These are phyloP conservation scores for Mycetomoellerius zeteki DNA, from an alignment of 1,140 invertebrate species.

Conservation along the genomic window DNA sequence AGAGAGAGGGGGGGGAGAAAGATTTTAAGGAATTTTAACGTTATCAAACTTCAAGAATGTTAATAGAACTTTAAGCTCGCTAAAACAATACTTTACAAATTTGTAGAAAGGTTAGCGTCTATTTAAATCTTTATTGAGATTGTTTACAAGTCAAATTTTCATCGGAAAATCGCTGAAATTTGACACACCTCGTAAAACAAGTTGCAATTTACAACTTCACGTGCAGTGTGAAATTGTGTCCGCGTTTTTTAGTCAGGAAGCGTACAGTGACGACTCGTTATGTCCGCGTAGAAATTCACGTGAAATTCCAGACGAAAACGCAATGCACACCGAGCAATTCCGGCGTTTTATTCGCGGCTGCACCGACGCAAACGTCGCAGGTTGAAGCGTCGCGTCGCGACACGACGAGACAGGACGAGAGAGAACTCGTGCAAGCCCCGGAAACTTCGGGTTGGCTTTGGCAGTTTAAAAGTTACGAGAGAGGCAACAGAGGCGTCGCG, in stretches of 20 bases:
- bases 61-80: background rate
- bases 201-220: constrained; percentile 20
- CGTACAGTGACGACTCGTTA: constrained; percentile 31
- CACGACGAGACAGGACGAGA: background rate
- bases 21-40: background rate
- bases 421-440: constrained; percentile 45
- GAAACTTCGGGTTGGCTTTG: constrained; percentile 75
- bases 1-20: no score
- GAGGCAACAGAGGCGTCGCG: constrained; percentile 57
- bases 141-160: background rate
- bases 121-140: background rate
- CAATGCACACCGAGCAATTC: constrained; percentile 49
- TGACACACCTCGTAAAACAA: constrained; percentile 13
- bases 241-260: constrained; percentile 24
- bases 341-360: constrained; percentile 48
- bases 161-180: background rate
- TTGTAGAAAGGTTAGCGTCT: no score
- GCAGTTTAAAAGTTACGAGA: constrained; percentile 78
- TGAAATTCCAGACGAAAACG: constrained; percentile 48
- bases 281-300: constrained; percentile 45
- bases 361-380: constrained; percentile 11
- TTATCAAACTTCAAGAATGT: background rate
- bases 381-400: constrained; percentile 5
- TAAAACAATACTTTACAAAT: background rate
- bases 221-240: background rate